Conservation (phyloP, 1,140 invertebrate species). For the Semibalanus balanoides region DNA sequence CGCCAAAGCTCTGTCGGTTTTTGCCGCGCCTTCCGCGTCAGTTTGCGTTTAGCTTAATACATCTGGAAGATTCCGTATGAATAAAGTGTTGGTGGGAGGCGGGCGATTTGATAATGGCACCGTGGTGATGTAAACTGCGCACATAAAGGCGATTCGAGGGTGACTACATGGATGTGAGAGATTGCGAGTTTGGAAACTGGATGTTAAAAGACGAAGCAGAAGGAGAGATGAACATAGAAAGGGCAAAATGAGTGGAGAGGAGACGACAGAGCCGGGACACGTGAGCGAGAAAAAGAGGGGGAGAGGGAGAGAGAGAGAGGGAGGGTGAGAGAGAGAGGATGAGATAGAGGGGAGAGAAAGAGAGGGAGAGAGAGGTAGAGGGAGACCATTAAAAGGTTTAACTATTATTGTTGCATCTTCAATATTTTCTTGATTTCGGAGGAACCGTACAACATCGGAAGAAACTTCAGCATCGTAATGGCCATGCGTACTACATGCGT, state of each 20-base stretch:
- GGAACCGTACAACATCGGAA: no score
- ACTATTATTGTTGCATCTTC: no score
- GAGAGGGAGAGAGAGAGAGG: no score
- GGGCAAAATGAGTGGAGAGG: background rate
- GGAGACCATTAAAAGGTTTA: no score
- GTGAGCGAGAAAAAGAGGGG: no score
- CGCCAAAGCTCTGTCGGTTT: background rate
- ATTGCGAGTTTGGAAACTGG: background rate
- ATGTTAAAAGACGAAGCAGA: background rate
- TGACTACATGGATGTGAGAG: background rate
- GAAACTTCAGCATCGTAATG: no score
- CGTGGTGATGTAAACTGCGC: background rate
- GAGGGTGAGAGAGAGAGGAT: no score
- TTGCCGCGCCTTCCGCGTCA: background rate
- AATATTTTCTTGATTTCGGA: no score
- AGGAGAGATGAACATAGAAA: background rate
- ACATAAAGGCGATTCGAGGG: background rate
- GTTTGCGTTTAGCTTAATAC: background rate
- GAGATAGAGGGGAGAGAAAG: no score
- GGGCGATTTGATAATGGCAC: background rate
- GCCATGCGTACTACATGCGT: no score
- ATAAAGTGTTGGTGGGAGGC: background rate
- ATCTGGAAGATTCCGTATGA: background rate
- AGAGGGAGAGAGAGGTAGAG: no score
- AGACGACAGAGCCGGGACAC: background rate